Conservation (phyloP, 2,888 invertebrate genomes). For the Mesoligia furuncula region DNA sequence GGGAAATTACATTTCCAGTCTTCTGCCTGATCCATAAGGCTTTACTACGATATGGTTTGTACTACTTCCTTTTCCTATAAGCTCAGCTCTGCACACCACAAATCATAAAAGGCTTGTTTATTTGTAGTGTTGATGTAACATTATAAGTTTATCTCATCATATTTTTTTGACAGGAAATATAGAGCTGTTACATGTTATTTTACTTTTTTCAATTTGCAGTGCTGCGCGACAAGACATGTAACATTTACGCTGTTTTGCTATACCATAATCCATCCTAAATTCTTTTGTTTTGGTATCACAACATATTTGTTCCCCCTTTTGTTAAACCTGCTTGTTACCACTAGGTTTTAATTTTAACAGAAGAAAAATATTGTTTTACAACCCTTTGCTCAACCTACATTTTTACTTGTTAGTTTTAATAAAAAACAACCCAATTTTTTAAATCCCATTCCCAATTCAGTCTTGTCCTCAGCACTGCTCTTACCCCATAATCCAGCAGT, state of each 20-base stretch:
- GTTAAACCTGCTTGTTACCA: not conserved
- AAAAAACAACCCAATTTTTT: not conserved
- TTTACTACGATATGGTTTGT: not conserved
- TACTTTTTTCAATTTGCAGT: slow-evolving; percentile 28
- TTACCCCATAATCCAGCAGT: slow-evolving; percentile 56
- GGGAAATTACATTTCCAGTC: not conserved
- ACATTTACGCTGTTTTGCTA: not conserved
- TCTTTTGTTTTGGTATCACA: not conserved
- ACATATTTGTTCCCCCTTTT: not conserved
- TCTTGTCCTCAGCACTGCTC: slow-evolving; percentile 53
- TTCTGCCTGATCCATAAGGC: not conserved
- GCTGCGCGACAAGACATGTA: slow-evolving; percentile 46
- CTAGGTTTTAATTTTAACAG: not conserved
- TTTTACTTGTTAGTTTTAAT: not conserved
- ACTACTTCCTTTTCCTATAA: not conserved
- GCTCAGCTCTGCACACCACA: not conserved
- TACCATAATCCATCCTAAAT: not conserved
- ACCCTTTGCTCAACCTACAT: not conserved
- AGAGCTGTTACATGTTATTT: not conserved
- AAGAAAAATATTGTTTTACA: not conserved
- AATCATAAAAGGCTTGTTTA: not conserved
- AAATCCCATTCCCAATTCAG: not conserved
- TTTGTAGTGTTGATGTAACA: not conserved
- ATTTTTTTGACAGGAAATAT: not conserved
- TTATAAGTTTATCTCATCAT: not conserved